Evolutionary conservation across 2,888 invertebrate genomes (phyloP).

Genomic region (Acrobasis suavella): DNA sequence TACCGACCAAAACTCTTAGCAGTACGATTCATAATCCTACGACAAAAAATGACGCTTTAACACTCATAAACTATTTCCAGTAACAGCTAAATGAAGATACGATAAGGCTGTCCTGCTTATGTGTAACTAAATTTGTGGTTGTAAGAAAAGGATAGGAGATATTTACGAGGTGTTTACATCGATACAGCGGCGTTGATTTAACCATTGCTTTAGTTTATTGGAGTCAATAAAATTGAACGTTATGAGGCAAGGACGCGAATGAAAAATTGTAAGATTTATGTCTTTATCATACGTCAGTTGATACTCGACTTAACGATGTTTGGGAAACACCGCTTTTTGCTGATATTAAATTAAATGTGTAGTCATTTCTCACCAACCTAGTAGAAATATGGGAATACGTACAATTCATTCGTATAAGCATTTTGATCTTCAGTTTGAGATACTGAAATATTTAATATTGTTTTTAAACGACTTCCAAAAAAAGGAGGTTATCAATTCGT

Average conservation of each 20-base stretch:
- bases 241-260: slow-evolving; percentile 81
- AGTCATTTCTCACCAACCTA: slow-evolving; percentile 1
- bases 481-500: too few relatives aligned
- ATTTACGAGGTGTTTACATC: slow-evolving; percentile 80
- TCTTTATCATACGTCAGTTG: slow-evolving; percentile 61
- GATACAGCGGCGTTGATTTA: slow-evolving; percentile 80
- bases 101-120: slow-evolving; percentile 47
- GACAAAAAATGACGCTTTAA: slow-evolving; percentile 44
- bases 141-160: slow-evolving; percentile 54
- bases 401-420: too few relatives aligned
- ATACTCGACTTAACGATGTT: slow-evolving; percentile 40
- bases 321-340: slow-evolving; percentile 32
- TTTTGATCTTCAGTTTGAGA: too few relatives aligned
- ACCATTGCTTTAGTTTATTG: slow-evolving; percentile 81
- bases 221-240: slow-evolving; percentile 81
- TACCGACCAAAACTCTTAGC: slow-evolving; percentile 34
- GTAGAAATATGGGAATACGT: background rate
- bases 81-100: slow-evolving; percentile 70
- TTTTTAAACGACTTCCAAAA: too few relatives aligned
- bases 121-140: slow-evolving; percentile 29
- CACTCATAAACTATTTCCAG: slow-evolving; percentile 80
- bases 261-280: slow-evolving; percentile 77
- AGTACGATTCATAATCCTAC: slow-evolving; percentile 48
- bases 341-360: slow-evolving; percentile 11
- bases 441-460: too few relatives aligned